Percentiles rank a stretch among this genome's conserved stretches.
These are phyloP conservation scores for Drosophila malerkotliana DNA, from an alignment of 1,140 invertebrate species.

Conservation along the genomic window DNA sequence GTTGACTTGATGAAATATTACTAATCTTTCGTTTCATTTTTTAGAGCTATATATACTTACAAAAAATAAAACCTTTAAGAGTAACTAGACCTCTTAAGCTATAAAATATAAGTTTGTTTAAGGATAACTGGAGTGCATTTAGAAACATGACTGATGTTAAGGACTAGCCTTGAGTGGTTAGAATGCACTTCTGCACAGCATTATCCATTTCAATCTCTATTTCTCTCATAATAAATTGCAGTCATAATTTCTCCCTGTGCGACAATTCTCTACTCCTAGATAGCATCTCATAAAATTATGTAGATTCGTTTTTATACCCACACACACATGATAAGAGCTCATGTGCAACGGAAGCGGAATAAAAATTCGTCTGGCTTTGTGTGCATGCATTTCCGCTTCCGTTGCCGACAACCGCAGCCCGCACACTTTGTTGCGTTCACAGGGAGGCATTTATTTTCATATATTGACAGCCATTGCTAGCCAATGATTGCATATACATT, in stretches of 20 bases:
- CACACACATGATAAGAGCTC: slow-evolving; percentile 20
- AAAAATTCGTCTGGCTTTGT: slow-evolving; percentile 45
- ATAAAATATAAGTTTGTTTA: too few species aligned
- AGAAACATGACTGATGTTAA: slow-evolving; percentile 28
- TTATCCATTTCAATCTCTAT: slow-evolving; percentile 24
- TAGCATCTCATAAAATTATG: slow-evolving; percentile 43
- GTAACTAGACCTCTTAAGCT: too few species aligned
- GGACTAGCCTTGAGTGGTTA: slow-evolving; percentile 1
- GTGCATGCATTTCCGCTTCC: slow-evolving; percentile 68
- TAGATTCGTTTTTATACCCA: slow-evolving; percentile 38
- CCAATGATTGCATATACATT: slow-evolving; percentile 67
- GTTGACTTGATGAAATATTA: not conserved
- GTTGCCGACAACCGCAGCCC: slow-evolving; percentile 28
- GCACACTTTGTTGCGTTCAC: slow-evolving; percentile 48
- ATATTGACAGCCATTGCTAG: slow-evolving; percentile 11
- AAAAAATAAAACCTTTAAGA: too few species aligned
- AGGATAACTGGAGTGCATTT: slow-evolving; percentile 9
- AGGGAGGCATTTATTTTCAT: slow-evolving; percentile 9
- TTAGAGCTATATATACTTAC: too few species aligned
- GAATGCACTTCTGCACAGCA: slow-evolving; percentile 21
- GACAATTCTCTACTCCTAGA: slow-evolving; percentile 21
- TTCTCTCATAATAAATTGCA: slow-evolving; percentile 27
- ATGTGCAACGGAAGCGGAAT: slow-evolving; percentile 31
- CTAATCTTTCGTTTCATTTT: too few species aligned
- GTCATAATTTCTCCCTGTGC: slow-evolving; percentile 13